Base-by-base conservation (phyloP, 2,888 invertebrate species). In the Trissolcus japonicus region DNA sequence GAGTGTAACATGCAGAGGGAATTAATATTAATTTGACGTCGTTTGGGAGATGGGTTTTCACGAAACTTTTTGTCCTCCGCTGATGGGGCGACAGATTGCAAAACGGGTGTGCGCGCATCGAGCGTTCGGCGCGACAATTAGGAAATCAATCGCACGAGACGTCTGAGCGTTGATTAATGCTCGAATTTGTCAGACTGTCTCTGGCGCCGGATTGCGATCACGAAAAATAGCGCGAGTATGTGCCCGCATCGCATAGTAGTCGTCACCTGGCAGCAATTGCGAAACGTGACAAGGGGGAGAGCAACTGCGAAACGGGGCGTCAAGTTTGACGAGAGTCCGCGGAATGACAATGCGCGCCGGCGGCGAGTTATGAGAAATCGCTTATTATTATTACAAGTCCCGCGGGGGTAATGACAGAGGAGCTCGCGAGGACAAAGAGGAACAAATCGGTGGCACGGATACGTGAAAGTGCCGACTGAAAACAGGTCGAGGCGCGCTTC, bases 381-480 rank as follows among this genome's bases (percentile, higher is more conserved):
- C 40, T 61, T 61, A 69, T 69, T 61, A 57, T 61, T 61, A 69
- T 69, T 61, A 57, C 29, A 16, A 46, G 46, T 14, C 9, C 7
- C 4, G n/a, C n/a, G n/a, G 16, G 14, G 46, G 7, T n/a, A 46
- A 46, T n/a, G 46, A 6, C 4, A 46, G 46, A 46, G 54, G 16
- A 48, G 65, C 21, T 59, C 57, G 48, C 48, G 48, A 9, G 17
- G 48, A 17, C 25, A 65, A 67, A 61, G 66, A 67, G 35, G 78
- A 71, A 75, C 65, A 75, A 78, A 78, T 78, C 75, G 73, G 73
- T 74, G 78, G 68, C 71, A 67, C 66, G 61, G 59, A 71, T 67
- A 78, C 62, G 74, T 71, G 74, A 78, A 78, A 78, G 78, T 74
- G 78, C 62, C 61, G 71, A 74, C 62, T 69, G 74, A 74, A 78